These are phyloP conservation scores for Pardalotus punctatus DNA, from an alignment of 2,113 vertebrate species.

Conservation along the genomic window DNA sequence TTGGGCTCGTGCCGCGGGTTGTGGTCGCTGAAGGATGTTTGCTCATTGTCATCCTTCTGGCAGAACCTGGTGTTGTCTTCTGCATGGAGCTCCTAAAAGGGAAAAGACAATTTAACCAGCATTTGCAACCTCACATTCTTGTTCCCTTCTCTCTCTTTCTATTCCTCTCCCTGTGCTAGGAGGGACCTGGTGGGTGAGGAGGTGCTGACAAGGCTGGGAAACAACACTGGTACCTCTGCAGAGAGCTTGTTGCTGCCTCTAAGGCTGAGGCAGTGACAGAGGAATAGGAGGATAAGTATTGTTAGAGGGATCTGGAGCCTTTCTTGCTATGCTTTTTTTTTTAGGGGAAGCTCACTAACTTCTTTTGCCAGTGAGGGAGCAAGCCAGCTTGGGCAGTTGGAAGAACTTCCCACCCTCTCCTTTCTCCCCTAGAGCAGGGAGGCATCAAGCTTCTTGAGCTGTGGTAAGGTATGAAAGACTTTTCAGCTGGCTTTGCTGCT, in stretches of 20 bases:
- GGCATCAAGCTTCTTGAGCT: not conserved
- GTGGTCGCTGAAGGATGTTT: conserved; percentile 89
- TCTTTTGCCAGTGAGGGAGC: not conserved
- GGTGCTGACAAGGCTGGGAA: not conserved
- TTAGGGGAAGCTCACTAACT: not conserved
- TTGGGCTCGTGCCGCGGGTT: conserved; percentile 91
- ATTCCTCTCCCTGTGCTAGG: not conserved
- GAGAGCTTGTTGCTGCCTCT: not conserved
- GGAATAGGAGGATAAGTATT: not conserved
- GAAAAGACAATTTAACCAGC: conserved; percentile 68
- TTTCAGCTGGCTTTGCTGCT: not conserved
- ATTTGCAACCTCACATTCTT: conserved; percentile 32
- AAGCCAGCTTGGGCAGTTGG: not conserved
- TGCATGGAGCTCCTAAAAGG: conserved; percentile 82
- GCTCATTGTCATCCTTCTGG: conserved; percentile 83
- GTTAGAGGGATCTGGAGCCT: not conserved
- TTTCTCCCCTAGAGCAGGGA: not conserved
- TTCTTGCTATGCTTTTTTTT: not conserved
- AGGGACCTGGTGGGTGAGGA: not conserved
- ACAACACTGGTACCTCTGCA: not conserved
- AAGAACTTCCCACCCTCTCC: not conserved
- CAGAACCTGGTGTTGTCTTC: conserved; percentile 82
- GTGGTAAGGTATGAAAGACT: not conserved
- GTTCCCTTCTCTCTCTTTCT: not conserved
- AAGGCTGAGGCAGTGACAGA: not conserved